Evolutionary conservation across 2,888 invertebrate genomes (phyloP), one percentile per base, ranked within the genome.

Genomic region (Drosophila pseudotakahashii): DNA sequence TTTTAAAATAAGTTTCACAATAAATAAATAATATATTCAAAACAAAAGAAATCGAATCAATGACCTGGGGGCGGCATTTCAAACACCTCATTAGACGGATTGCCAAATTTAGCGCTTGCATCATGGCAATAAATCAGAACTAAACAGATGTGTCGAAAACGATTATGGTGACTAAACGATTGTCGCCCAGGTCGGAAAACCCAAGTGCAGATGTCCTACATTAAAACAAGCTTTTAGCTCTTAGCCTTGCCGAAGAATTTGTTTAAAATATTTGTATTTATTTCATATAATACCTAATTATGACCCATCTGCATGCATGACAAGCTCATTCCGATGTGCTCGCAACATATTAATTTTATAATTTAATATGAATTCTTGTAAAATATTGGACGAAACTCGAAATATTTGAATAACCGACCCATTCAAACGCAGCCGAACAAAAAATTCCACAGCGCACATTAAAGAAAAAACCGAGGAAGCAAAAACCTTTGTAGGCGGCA

Each of bases 281-380:
- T 44, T 13, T 50, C 73, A 76, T 78, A 71, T 76, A 73, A 79
- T 67, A 67, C 70, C 70, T 83, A 86, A 83, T 81, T 81, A 78
- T 86, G 87, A 73, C 78, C 82, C 77, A 82, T 83, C 81, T 86
- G 75, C 70, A 81, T 80, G 75, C 70, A 81, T 80, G 71, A 58
- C 72, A 70, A 77, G 71, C 70, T 44, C 69, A 71, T 67, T 69
- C 77, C 75, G 71, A 59, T 73, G 68, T 76, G 82, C 77, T 74
- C 78, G 66, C 73, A 45, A 83, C 86, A 78, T 82, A 82, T 86
- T 83, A 82, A 78, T 83, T 85, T 85, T 75, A 79, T 73, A 82
- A 85, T 68, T 81, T 78, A 45, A 82, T 82, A 86, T 83, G 83
- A 84, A 86, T 84, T 84, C 84, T 86, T 86, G 87, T 84, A 84